These are phyloP conservation scores for Callospermophilus lateralis DNA, from an alignment of 2,113 vertebrate species.

Conservation along the genomic window DNA sequence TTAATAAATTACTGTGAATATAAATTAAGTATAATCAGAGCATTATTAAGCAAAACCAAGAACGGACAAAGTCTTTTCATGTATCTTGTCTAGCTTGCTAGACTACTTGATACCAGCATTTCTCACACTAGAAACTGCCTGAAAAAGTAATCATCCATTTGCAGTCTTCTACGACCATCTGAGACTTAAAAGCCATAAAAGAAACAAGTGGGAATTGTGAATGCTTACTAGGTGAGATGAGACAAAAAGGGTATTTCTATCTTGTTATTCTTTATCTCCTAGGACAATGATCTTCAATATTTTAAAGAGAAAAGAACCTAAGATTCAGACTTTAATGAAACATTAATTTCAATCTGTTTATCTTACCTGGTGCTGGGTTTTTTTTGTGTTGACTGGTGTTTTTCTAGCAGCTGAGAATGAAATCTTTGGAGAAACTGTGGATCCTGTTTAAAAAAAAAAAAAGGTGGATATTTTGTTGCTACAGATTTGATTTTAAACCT, in stretches of 20 bases:
- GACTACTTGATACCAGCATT: background rate
- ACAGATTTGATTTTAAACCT: constrained; percentile 48
- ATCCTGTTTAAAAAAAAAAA: constrained; percentile 19
- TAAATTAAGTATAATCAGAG: constrained; percentile 33
- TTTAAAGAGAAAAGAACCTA: constrained; percentile 3
- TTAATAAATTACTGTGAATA: background rate
- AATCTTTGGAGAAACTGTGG: constrained; percentile 29
- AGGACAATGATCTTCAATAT: background rate
- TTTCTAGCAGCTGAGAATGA: constrained; percentile 28
- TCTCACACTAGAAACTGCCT: background rate
- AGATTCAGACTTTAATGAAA: background rate
- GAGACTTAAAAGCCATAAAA: background rate
- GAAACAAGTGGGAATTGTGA: background rate
- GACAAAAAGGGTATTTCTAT: background rate
- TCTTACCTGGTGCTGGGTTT: constrained; percentile 59
- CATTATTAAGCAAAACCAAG: background rate
- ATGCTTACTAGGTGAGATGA: background rate
- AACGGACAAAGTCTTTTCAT: background rate
- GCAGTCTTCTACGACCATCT: background rate
- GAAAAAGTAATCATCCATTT: background rate
- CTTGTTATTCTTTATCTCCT: background rate
- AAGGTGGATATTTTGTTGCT: constrained; percentile 28
- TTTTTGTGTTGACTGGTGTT: background rate
- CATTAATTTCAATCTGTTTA: constrained; percentile 33
- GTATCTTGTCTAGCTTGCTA: background rate